Evolutionary conservation across 1,140 invertebrate species (phyloP), one percentile per base, ranked within the genome.

Genomic region (Propsilocerus akamusi): DNA sequence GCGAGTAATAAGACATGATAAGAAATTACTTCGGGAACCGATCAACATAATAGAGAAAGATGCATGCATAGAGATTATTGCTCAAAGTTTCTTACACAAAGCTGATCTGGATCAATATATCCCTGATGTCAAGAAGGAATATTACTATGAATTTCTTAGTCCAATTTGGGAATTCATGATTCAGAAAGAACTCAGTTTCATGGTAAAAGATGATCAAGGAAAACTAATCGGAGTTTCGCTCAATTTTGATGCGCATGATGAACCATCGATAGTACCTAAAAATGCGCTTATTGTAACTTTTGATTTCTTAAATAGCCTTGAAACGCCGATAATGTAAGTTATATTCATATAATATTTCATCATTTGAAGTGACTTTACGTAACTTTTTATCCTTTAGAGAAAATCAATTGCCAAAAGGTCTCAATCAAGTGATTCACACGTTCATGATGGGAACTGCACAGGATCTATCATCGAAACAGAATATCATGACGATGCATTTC

Each of bases 371-470:
- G n/a, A n/a, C n/a, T n/a, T n/a, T n/a, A n/a, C n/a, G n/a, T n/a
- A n/a, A n/a, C n/a, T n/a, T n/a, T n/a, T n/a, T n/a, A 26, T 53
- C 23, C 54, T 58, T 25, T 17, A 69, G 73, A 49, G 71, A 74
- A 24, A 60, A 59, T 1, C 63, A 68, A 53, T 55, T 82, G 4
- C 77, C 77, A 0, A 59, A 63, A 48, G 75, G 72, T 5, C 70
- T 72, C 64, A 78, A 80, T 2, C 68, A 77, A 56, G 71, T 84
- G 30, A 64, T 83, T 1, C 81, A 85, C 55, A 76, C 73, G 17
- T 83, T 79, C 55, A 85, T 86, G 82, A 83, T 85, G 80, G 77
- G 73, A 1, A 85, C 82, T 0, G 69, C 71, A 48, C 61, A 68
- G 6, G 59, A 68, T 1, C 57, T 84, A 10, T 70, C 59, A 22